Evolutionary conservation across 2,888 invertebrate species (phyloP).

Genomic region (Lasioglossum pauxillum): DNA sequence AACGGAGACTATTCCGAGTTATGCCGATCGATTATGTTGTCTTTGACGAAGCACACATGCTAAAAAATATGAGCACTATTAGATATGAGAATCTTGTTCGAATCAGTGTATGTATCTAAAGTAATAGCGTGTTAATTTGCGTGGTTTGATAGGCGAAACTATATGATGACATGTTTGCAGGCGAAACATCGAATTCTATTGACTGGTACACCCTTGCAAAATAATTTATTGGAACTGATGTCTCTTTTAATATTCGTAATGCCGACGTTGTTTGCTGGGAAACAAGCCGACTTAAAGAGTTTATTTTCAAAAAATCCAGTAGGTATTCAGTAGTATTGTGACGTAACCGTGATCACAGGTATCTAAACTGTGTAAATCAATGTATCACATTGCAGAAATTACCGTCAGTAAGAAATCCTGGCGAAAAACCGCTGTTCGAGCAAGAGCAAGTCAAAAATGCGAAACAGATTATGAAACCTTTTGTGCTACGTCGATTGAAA

Average conservation of each 20-base stretch:
- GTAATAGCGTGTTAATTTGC: background rate
- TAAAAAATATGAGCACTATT: constrained; percentile 98
- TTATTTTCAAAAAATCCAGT: constrained; percentile 92
- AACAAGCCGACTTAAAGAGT: constrained; percentile 94
- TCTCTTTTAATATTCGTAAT: constrained; percentile 97
- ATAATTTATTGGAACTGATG: constrained; percentile 97
- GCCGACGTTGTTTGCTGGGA: constrained; percentile 96
- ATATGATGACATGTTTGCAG: constrained; percentile 81
- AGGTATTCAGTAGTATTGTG: constrained; percentile 76
- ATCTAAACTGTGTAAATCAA: background rate
- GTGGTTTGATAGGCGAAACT: background rate
- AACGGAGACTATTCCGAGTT: constrained; percentile 95
- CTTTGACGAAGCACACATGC: constrained; percentile 99
- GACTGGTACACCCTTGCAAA: constrained; percentile 98
- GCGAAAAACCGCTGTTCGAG: constrained; percentile 92
- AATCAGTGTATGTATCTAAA: constrained; percentile 88
- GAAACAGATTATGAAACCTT: constrained; percentile 98
- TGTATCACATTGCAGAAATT: constrained; percentile 84
- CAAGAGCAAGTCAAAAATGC: constrained; percentile 96
- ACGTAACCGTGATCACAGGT: background rate
- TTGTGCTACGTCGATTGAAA: constrained; percentile 95
- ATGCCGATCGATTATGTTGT: constrained; percentile 96
- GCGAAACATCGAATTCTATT: constrained; percentile 94
- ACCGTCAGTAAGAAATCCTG: constrained; percentile 84
- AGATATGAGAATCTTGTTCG: constrained; percentile 95